phyloP scores from a whole-genome alignment of 2,113 vertebrate genomes.

The Brachypteracias leptosomus region DNA sequence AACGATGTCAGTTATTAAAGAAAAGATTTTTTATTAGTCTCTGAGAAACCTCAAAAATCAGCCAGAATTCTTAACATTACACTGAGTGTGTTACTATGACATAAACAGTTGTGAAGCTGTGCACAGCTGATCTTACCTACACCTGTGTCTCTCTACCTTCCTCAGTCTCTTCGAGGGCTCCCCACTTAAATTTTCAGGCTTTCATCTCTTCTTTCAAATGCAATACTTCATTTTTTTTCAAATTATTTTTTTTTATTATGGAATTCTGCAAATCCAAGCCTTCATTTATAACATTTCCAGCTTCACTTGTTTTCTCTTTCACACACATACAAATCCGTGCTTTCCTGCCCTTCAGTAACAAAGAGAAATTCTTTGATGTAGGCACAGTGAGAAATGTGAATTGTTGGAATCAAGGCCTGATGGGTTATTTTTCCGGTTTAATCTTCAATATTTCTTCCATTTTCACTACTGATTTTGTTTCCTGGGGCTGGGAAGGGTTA shows the following conservation, averaged over 20 bases:
- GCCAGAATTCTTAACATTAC: not conserved
- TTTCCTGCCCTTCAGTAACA: not conserved
- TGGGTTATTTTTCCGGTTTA: not conserved
- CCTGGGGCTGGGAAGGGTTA: not conserved
- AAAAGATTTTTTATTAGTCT: not conserved
- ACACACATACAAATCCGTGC: not conserved
- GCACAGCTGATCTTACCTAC: not conserved
- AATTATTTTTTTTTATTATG: not conserved
- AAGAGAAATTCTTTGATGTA: not conserved
- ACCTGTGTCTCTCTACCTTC: not conserved
- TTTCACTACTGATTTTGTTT: not conserved
- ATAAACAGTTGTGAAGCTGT: not conserved
- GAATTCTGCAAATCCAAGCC: not conserved
- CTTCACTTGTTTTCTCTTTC: not conserved
- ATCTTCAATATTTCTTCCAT: not conserved
- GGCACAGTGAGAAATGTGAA: not conserved
- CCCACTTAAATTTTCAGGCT: not conserved
- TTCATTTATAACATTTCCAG: not conserved
- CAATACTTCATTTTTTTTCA: not conserved
- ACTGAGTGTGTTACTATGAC: not conserved
- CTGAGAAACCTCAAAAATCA: not conserved
- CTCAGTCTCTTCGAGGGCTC: not conserved
- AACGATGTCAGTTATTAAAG: not conserved
- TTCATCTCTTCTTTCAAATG: not conserved
- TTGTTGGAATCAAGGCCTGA: not conserved